Percentiles rank a stretch among this genome's conserved stretches.
These are phyloP conservation scores for Carollia perspicillata DNA, from an alignment of 2,113 vertebrate genomes.

Conservation along the genomic window DNA sequence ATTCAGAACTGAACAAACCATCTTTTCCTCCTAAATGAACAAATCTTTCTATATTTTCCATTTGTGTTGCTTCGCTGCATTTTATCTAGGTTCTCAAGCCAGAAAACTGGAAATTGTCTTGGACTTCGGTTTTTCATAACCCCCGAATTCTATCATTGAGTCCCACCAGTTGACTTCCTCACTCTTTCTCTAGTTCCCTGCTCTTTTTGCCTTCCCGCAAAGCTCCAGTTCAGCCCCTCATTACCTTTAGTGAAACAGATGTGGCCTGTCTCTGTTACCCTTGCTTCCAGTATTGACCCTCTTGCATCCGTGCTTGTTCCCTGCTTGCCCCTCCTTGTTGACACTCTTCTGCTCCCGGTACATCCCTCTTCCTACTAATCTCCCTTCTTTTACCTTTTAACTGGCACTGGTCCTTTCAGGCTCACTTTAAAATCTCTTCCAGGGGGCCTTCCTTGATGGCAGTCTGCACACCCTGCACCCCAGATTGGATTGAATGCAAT, in stretches of 20 bases:
- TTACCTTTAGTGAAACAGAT: neutral
- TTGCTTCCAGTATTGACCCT: neutral
- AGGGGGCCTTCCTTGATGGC: neutral
- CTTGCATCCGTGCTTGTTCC: neutral
- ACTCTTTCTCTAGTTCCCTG: neutral
- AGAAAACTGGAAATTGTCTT: neutral
- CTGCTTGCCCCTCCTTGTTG: neutral
- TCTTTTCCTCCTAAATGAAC: neutral
- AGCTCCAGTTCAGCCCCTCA: neutral
- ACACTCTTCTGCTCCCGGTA: neutral
- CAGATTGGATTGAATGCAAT: neutral
- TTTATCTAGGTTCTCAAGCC: neutral
- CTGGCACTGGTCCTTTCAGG: too few species aligned
- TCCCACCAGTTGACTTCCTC: neutral
- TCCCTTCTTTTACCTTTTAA: neutral
- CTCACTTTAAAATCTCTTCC: neutral
- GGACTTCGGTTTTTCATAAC: neutral
- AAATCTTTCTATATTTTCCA: neutral
- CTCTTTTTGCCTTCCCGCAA: neutral
- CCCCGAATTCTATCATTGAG: neutral
- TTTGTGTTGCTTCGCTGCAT: neutral
- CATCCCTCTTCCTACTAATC: neutral
- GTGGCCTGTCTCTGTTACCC: neutral
- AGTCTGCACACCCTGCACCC: neutral
- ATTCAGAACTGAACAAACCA: neutral